Evolutionary conservation across 2,888 invertebrate species (phyloP).

Genomic region (Eristalinus aeneus): DNA sequence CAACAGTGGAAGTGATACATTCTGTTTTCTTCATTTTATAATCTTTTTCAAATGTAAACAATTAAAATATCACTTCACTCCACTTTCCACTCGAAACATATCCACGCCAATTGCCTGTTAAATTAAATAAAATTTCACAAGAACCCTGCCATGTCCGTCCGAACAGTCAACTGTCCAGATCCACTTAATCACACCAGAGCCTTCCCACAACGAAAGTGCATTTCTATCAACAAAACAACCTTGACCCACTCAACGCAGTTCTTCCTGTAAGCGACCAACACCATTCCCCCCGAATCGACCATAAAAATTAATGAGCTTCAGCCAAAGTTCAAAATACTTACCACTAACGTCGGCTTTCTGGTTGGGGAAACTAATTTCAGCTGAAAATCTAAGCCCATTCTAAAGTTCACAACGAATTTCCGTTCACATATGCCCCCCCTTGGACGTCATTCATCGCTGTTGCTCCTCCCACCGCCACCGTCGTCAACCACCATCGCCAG

Average conservation of each 20-base stretch:
- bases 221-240: constrained; percentile 7
- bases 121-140: neutral
- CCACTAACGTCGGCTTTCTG: constrained; percentile 9
- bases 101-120: neutral
- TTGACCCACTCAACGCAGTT: constrained; percentile 28
- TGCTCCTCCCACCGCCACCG: neutral
- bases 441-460: neutral
- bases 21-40: no score
- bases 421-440: neutral
- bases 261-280: neutral
- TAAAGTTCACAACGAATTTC: neutral
- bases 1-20: no score
- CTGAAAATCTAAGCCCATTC: constrained; percentile 2
- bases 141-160: no score
- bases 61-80: no score
- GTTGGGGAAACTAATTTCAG: neutral
- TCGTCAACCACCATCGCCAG: neutral
- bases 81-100: no score
- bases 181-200: neutral
- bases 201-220: constrained; percentile 15
- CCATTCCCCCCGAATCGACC: neutral
- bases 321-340: constrained; percentile 50
- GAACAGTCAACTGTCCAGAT: neutral
- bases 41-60: no score
- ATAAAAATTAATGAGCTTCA: constrained; percentile 29